Conservation (phyloP, 2,113 vertebrate genomes). For the Labrus mixtus region DNA sequence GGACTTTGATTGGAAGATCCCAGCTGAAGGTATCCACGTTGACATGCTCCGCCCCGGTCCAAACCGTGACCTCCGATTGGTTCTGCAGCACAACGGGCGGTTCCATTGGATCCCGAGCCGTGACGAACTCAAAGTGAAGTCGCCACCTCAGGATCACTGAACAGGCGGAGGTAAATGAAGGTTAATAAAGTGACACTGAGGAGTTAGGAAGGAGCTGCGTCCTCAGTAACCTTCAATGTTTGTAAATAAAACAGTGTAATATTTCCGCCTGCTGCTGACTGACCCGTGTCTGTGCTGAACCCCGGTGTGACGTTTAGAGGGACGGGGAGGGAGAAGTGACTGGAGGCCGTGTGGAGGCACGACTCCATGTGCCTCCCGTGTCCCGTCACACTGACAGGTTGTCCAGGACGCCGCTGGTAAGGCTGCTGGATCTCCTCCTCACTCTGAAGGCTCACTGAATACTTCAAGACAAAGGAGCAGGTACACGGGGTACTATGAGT, state of each 20-base stretch:
- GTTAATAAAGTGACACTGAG: not conserved
- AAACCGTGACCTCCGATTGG: slow-evolving; percentile 88
- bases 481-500: too few relatives aligned
- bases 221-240: too few relatives aligned
- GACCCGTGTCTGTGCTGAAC: slow-evolving; percentile 94
- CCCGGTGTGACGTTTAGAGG: slow-evolving; percentile 94
- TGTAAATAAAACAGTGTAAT: too few relatives aligned
- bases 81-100: slow-evolving; percentile 87
- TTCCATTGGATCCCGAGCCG: slow-evolving; percentile 87
- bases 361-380: slow-evolving; percentile 95
- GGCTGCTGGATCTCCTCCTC: slow-evolving; percentile 93
- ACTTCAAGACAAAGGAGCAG: slow-evolving; percentile 80
- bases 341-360: slow-evolving; percentile 95
- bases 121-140: slow-evolving; percentile 97
- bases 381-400: slow-evolving; percentile 86
- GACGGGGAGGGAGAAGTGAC: slow-evolving; percentile 95
- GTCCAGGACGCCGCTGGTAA: slow-evolving; percentile 88
- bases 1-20: slow-evolving; percentile 96
- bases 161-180: not conserved
- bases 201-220: too few relatives aligned
- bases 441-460: slow-evolving; percentile 94
- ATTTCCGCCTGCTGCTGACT: slow-evolving; percentile 47
- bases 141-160: slow-evolving; percentile 90
- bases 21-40: slow-evolving; percentile 98
- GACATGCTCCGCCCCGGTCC: slow-evolving; percentile 92